phyloP scores from a whole-genome alignment of 2,888 invertebrate genomes.

The Beris chalybata region DNA sequence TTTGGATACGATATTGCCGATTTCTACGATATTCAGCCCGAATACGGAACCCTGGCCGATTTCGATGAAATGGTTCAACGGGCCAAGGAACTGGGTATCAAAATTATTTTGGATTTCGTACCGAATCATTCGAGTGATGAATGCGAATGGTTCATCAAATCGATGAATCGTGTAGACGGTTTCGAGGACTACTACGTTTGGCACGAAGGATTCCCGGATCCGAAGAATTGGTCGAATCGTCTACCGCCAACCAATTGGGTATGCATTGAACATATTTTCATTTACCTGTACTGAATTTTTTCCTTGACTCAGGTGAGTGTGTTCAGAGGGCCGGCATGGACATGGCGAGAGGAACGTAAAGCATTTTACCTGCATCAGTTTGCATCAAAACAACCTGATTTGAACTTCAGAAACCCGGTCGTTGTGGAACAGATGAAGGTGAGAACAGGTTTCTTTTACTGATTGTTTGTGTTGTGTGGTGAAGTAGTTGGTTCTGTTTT shows the following conservation, averaged over 20 bases:
- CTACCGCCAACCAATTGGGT: constrained; percentile 63
- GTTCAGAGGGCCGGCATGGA: constrained; percentile 74
- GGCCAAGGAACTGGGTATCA: constrained; percentile 57
- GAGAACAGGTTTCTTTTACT: constrained; percentile 23
- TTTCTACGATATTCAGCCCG: constrained; percentile 63
- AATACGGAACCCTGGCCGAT: constrained; percentile 68
- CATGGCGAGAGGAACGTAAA: constrained; percentile 65
- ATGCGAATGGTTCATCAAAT: constrained; percentile 71
- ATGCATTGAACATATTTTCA: constrained; percentile 16
- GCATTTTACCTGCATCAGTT: constrained; percentile 78
- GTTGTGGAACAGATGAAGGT: constrained; percentile 68
- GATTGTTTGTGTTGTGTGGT: too few relatives aligned
- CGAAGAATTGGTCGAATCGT: constrained; percentile 41
- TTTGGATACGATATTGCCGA: constrained; percentile 68
- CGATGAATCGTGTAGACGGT: constrained; percentile 60
- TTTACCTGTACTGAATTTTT: constrained; percentile 33
- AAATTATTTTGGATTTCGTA: constrained; percentile 58
- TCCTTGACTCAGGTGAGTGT: constrained; percentile 59
- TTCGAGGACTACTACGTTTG: constrained; percentile 75
- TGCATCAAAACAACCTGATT: constrained; percentile 70
- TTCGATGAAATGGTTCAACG: constrained; percentile 62
- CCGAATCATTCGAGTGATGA: constrained; percentile 58
- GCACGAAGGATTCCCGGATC: constrained; percentile 48
- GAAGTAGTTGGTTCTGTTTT: too few relatives aligned
- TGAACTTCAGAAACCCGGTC: constrained; percentile 69